Base-by-base conservation (phyloP, 1,140 invertebrate species). In the Riptortus pedestris region DNA sequence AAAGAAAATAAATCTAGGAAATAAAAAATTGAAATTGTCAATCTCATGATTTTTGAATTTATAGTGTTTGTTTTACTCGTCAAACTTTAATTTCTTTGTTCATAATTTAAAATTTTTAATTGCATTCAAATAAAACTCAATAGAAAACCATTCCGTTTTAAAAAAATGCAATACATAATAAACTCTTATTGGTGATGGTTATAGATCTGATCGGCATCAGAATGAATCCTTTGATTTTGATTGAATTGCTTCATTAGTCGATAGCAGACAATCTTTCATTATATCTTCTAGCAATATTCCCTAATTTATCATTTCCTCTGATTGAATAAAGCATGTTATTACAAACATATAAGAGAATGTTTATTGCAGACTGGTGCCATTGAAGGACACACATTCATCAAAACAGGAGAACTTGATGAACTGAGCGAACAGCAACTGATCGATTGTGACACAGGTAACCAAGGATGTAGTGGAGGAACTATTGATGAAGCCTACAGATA, bases 361-460 rank as follows among this genome's bases (percentile, higher is more conserved):
- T 45, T 3, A 45, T 45, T 74, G 12, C 71, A 91, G 85, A 97
- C 93, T 67, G 96, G 95, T 26, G 79, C 96, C 0, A 76, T 99
- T 22, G 96, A 99, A 80, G 95, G 90, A 18, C 96, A 98, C 75
- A 87, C 96, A 74, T 95, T 88, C 77, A 83, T 92, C 66, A 84
- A 88, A 73, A 85, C 80, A 27, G 88, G 88, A 52, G 80, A 83
- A 66, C 79, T 99, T 12, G 81, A 94, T 3, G 93, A 92, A 2
- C 81, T 99, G 0, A 96, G 91, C 68, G 96, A 98, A 78, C 96
- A 99, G 78, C 97, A 99, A 74, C 78, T 99, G 45, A 81, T 99
- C 24, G 96, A 99, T 79, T 98, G 96, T 73, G 95, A 92, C 0
- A 70, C 72, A 0, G 82, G 82, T 64, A 98, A 98, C 77, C 83